Evolutionary conservation across 2,113 vertebrate genomes (phyloP).

Genomic region (Catharus fuscescens): DNA sequence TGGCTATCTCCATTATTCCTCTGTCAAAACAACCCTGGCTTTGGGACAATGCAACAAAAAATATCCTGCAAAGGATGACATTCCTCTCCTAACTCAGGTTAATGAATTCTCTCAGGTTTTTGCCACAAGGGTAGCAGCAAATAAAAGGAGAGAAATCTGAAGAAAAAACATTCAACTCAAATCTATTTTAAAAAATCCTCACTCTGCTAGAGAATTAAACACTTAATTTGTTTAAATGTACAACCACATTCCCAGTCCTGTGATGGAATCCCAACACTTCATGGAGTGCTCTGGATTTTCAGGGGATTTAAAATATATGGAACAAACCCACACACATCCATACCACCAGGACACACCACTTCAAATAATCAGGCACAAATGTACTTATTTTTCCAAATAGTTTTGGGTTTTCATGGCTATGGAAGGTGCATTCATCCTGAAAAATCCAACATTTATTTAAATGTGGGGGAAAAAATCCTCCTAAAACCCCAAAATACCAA

Average conservation of each 20-base stretch:
- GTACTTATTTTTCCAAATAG: background rate
- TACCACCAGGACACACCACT: background rate
- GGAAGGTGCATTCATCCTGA: background rate
- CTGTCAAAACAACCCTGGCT: slow-evolving; percentile 13
- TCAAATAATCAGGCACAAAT: background rate
- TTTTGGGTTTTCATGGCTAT: background rate
- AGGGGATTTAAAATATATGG: fast-evolving
- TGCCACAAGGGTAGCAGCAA: background rate
- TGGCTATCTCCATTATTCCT: slow-evolving; percentile 10
- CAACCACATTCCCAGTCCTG: too few relatives aligned
- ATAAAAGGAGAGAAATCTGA: background rate
- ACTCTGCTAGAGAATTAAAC: background rate
- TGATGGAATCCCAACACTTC: background rate
- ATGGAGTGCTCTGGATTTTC: background rate
- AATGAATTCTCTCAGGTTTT: background rate
- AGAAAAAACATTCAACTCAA: background rate
- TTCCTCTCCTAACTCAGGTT: background rate
- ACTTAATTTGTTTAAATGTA: background rate
- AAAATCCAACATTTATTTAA: background rate
- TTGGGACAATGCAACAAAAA: background rate
- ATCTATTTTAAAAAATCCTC: too few relatives aligned
- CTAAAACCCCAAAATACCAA: fast-evolving
- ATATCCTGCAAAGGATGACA: background rate
- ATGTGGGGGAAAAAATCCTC: fast-evolving
- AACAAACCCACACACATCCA: background rate